phyloP scores from a whole-genome alignment of 2,888 invertebrate species.

The Deilephila porcellus region DNA sequence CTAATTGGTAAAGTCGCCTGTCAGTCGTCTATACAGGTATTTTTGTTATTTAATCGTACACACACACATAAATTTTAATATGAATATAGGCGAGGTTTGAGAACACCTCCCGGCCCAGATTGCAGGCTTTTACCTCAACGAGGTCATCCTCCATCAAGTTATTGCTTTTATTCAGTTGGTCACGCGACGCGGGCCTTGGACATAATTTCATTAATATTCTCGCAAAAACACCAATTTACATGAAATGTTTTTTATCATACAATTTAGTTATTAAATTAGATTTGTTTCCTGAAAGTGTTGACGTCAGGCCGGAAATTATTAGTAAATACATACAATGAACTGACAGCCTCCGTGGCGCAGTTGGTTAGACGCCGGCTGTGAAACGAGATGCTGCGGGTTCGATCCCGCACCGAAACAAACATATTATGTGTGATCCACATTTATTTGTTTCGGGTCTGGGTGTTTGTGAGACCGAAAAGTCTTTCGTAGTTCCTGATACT shows the following conservation, averaged over 20 bases:
- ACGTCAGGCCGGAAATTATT: too few species aligned
- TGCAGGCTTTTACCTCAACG: constrained; percentile 14
- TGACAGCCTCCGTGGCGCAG: too few species aligned
- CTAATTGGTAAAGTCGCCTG: too few species aligned
- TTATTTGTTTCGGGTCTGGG: too few species aligned
- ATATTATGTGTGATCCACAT: too few species aligned
- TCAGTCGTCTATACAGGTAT: too few species aligned
- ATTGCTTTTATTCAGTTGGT: constrained; percentile 15
- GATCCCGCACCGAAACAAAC: too few species aligned
- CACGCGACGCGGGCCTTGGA: constrained; percentile 21
- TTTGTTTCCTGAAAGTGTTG: background rate
- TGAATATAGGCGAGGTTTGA: background rate
- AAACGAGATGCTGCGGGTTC: too few species aligned
- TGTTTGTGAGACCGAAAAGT: too few species aligned
- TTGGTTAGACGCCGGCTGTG: too few species aligned
- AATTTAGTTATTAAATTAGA: background rate
- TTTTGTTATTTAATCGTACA: background rate
- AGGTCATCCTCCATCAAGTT: constrained; percentile 25
- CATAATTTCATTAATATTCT: constrained; percentile 21
- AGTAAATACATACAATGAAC: too few species aligned
- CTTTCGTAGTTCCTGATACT: too few species aligned
- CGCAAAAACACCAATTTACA: constrained; percentile 8
- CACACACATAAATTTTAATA: background rate
- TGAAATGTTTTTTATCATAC: background rate
- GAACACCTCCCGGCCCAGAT: constrained; percentile 14